These are phyloP conservation scores for Oppia nitens DNA, from an alignment of 1,140 invertebrate species.

Conservation along the genomic window DNA sequence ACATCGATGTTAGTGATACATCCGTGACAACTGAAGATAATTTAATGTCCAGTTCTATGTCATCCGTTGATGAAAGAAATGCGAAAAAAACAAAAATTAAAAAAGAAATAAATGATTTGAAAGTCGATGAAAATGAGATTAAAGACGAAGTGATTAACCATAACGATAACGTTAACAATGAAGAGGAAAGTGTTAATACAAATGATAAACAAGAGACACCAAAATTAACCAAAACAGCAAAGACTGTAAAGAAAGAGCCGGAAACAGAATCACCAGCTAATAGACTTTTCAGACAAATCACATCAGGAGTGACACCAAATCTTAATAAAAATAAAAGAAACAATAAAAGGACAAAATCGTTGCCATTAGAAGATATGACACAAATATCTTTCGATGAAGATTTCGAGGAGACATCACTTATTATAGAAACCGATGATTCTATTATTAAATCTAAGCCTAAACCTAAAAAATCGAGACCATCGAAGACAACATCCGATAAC, in stretches of 20 bases:
- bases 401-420: background rate
- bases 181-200: background rate
- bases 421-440: conserved; percentile 3
- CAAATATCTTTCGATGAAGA: conserved; percentile 6
- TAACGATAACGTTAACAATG: background rate
- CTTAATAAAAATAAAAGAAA: background rate
- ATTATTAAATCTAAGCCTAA: background rate
- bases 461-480: conserved; percentile 10
- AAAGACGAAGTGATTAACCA: background rate
- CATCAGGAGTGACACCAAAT: background rate
- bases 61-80: background rate
- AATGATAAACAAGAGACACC: background rate
- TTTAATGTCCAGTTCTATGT: background rate
- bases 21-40: background rate
- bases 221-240: background rate
- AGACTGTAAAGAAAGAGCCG: conserved; percentile 5
- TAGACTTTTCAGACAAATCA: conserved; percentile 11
- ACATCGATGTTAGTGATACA: background rate
- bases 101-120: background rate
- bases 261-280: conserved; percentile 9
- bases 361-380: background rate
- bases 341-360: background rate
- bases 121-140: background rate
- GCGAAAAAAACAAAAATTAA: background rate
- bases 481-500: conserved; percentile 6